phyloP scores from a whole-genome alignment of 2,888 invertebrate species.

The Anorthoa munda region DNA sequence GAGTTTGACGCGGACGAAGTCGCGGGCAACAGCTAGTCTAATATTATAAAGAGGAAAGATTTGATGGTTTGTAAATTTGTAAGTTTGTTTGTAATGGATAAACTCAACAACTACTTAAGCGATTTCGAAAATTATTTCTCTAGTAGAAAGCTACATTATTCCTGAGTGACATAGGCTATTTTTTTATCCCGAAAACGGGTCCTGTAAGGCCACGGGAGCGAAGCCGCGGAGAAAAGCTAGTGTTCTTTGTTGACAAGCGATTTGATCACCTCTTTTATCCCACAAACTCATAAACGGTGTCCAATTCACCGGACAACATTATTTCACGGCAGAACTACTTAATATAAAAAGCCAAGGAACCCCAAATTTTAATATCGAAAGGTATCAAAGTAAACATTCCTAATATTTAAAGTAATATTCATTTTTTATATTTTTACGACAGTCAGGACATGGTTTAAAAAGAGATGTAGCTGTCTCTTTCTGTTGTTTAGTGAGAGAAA shows the following conservation, averaged over 20 bases:
- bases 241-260: neutral
- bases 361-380: conserved; percentile 65
- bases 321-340: neutral
- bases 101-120: too few relatives aligned
- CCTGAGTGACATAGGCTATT: too few relatives aligned
- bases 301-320: conserved; percentile 8
- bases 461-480: conserved; percentile 41
- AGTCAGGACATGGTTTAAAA: conserved; percentile 58
- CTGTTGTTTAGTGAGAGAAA: conserved; percentile 9
- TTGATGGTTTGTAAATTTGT: too few relatives aligned
- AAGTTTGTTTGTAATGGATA: too few relatives aligned
- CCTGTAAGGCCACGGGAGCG: too few relatives aligned
- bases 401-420: conserved; percentile 73
- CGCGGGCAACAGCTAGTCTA: too few relatives aligned
- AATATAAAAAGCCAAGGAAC: conserved; percentile 56
- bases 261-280: neutral
- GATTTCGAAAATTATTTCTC: too few relatives aligned
- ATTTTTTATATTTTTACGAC: conserved; percentile 71
- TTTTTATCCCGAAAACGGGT: too few relatives aligned
- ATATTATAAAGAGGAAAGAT: too few relatives aligned
- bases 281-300: neutral
- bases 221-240: too few relatives aligned
- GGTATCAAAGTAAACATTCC: conserved; percentile 81
- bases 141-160: too few relatives aligned
- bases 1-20: too few relatives aligned